Evolutionary conservation across 2,888 invertebrate genomes (phyloP).

Genomic region (Pedicia rivosa): DNA sequence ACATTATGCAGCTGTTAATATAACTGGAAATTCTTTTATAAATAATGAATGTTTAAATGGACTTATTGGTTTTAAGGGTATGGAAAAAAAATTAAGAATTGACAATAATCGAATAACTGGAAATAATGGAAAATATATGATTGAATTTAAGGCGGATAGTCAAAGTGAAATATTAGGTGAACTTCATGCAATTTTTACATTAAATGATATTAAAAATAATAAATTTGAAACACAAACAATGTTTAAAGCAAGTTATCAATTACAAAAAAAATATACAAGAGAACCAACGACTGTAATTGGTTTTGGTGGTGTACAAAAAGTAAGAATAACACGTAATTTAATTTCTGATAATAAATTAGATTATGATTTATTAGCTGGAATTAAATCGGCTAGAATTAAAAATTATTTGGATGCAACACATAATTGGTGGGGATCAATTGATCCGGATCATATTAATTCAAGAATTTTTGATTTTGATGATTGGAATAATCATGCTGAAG

Average conservation of each 20-base stretch:
- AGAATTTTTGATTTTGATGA: slow-evolving; percentile 97
- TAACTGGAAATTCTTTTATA: slow-evolving; percentile 69
- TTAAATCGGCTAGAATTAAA: slow-evolving; percentile 71
- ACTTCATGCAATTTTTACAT: slow-evolving; percentile 61
- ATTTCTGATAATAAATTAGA: slow-evolving; percentile 69
- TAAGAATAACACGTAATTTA: slow-evolving; percentile 76
- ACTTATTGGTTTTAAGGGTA: slow-evolving; percentile 68
- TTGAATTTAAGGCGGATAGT: slow-evolving; percentile 78
- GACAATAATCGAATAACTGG: slow-evolving; percentile 60
- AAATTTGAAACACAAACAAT: slow-evolving; percentile 28
- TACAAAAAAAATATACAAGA: slow-evolving; percentile 17
- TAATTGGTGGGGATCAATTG: slow-evolving; percentile 92
- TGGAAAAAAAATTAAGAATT: slow-evolving; percentile 90
- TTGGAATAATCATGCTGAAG: slow-evolving; percentile 96
- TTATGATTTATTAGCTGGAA: slow-evolving; percentile 86
- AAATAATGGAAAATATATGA: slow-evolving; percentile 68
- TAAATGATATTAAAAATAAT: slow-evolving; percentile 64
- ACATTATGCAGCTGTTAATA: slow-evolving; percentile 80
- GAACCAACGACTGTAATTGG: slow-evolving; percentile 74
- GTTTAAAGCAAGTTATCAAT: slow-evolving; percentile 12
- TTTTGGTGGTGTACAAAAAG: slow-evolving; percentile 88
- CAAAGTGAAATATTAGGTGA: slow-evolving; percentile 85
- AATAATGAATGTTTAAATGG: slow-evolving; percentile 74
- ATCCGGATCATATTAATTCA: slow-evolving; percentile 55
- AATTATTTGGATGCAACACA: slow-evolving; percentile 75